Evolutionary conservation across 1,140 invertebrate species (phyloP).

Genomic region (Eciton burchellii): DNA sequence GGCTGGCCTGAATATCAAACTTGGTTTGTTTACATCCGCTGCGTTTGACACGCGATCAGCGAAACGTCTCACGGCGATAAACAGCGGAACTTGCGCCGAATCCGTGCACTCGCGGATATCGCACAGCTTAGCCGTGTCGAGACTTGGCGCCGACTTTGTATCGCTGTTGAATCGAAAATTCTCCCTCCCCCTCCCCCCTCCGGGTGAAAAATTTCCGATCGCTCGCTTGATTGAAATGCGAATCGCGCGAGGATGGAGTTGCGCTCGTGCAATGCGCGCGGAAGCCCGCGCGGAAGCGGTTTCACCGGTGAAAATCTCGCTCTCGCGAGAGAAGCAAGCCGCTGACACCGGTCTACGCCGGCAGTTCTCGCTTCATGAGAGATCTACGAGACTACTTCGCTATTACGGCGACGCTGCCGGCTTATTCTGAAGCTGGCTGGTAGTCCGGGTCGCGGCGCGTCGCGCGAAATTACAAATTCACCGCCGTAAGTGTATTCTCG

Average conservation of each 20-base stretch:
- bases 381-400: constrained; percentile 40
- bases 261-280: not conserved
- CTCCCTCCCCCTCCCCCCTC: no score
- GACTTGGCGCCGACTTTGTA: constrained; percentile 22
- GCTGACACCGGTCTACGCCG: constrained; percentile 4
- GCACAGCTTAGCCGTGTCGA: not conserved
- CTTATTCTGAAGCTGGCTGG: constrained; percentile 24
- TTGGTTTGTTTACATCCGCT: constrained; percentile 60
- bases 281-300: no score
- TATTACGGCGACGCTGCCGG: constrained; percentile 4
- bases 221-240: constrained; percentile 18
- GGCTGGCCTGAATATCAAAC: constrained; percentile 53
- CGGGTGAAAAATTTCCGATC: constrained; percentile 2
- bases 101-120: constrained; percentile 21
- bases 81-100: constrained; percentile 32
- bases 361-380: constrained; percentile 20
- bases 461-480: constrained; percentile 56
- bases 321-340: not conserved
- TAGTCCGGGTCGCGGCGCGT: constrained; percentile 19
- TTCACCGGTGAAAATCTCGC: constrained; percentile 30
- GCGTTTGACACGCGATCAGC: constrained; percentile 54
- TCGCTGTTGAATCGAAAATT: constrained; percentile 4
- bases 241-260: not conserved
- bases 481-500: constrained; percentile 48
- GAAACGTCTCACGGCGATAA: constrained; percentile 49